Percentiles rank a stretch among this genome's conserved stretches.
These are phyloP conservation scores for Ephestia elutella DNA, from an alignment of 1,140 invertebrate species.

Conservation along the genomic window DNA sequence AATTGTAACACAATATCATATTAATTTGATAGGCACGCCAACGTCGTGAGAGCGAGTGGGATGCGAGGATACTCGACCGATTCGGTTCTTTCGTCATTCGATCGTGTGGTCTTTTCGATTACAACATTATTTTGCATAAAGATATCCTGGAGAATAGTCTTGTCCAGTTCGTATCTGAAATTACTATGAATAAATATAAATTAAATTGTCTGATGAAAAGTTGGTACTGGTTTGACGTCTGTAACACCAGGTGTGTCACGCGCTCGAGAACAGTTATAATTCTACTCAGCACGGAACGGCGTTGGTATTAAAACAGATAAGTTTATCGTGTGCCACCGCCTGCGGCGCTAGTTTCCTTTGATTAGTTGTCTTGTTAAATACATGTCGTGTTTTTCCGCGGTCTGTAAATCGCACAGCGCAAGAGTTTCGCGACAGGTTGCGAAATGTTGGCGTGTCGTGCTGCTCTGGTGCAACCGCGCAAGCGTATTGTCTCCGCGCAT, in stretches of 20 bases:
- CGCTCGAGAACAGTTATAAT: no score
- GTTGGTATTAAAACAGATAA: no score
- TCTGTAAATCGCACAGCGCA: constrained; percentile 31
- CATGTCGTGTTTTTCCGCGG: constrained; percentile 27
- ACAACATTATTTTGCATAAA: neutral
- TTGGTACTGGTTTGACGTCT: no score
- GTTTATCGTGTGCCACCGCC: no score
- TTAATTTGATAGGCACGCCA: constrained; percentile 37
- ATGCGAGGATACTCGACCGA: constrained; percentile 20
- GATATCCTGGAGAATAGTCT: no score
- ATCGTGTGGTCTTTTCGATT: constrained; percentile 9
- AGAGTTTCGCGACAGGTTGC: constrained; percentile 31
- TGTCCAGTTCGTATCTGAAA: no score
- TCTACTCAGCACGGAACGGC: no score
- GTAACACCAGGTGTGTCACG: neutral
- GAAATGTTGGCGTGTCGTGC: constrained; percentile 25
- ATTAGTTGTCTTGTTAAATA: neutral
- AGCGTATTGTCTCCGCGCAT: constrained; percentile 43
- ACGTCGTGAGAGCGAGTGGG: constrained; percentile 29
- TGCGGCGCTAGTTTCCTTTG: no score
- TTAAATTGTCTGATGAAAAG: no score
- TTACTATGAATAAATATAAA: neutral
- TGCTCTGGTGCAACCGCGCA: constrained; percentile 30
- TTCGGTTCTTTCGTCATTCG: constrained; percentile 26
- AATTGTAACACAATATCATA: constrained; percentile 45